A percentile compares a stretch with the other conserved stretches of the same genome.
phyloP scores from a whole-genome alignment of 2,888 invertebrate species.

The Cephus spinipes region DNA sequence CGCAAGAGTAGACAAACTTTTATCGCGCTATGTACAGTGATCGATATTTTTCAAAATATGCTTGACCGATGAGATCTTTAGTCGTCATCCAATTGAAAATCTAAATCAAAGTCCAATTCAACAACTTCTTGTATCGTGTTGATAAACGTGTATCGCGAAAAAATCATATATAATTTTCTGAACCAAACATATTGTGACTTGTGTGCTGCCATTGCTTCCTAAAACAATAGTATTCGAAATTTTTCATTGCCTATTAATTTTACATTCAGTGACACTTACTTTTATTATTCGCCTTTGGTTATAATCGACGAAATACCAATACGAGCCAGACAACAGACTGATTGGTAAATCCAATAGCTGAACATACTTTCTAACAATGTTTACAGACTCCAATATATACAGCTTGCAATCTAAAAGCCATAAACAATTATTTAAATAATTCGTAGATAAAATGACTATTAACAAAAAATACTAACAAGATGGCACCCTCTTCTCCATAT shows the following conservation, averaged over 20 bases:
- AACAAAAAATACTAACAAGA: conserved; percentile 71
- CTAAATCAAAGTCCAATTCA: conserved; percentile 81
- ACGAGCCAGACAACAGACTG: conserved; percentile 81
- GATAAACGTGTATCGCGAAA: conserved; percentile 91
- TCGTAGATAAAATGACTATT: conserved; percentile 9
- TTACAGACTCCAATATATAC: conserved; percentile 87
- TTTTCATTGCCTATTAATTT: background rate
- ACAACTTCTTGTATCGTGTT: conserved; percentile 86
- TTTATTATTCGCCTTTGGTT: conserved; percentile 55
- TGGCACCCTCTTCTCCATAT: conserved; percentile 80
- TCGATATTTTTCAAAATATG: background rate
- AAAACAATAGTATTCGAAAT: conserved; percentile 45
- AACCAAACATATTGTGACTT: conserved; percentile 97
- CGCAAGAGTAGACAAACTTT: background rate
- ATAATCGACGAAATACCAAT: conserved; percentile 73
- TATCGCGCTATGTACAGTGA: conserved; percentile 13
- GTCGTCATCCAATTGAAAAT: conserved; percentile 76
- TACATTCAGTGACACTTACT: conserved; percentile 40
- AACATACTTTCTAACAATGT: conserved; percentile 87
- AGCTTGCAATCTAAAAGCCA: conserved; percentile 80
- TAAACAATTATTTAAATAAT: conserved; percentile 21
- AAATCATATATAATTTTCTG: conserved; percentile 86
- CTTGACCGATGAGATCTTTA: conserved; percentile 11
- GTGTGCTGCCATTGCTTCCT: conserved; percentile 88
- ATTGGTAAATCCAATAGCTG: conserved; percentile 86